Evolutionary conservation across 2,888 invertebrate species (phyloP).

Genomic region (Erebia palarica): DNA sequence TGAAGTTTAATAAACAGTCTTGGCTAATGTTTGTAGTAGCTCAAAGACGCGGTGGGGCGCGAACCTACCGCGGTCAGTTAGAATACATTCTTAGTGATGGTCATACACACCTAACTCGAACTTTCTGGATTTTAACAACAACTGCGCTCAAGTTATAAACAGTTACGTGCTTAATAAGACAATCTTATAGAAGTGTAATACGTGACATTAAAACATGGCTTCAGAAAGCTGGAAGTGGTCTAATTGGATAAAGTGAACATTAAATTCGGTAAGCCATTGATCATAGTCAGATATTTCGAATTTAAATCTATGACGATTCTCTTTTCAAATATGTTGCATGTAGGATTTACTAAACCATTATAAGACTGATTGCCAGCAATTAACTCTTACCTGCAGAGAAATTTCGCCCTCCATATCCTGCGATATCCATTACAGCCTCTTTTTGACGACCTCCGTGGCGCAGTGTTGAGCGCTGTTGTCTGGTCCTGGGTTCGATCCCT

Average conservation of each 20-base stretch:
- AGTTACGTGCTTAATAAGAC: slow-evolving; percentile 10
- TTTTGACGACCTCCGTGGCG: no score
- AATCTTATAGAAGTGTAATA: slow-evolving; percentile 4
- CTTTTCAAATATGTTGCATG: background rate
- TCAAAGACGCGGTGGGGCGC: slow-evolving; percentile 32
- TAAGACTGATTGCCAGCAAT: background rate
- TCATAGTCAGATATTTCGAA: background rate
- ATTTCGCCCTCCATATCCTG: no score
- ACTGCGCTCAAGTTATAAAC: background rate
- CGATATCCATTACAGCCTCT: no score
- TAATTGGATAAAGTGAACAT: background rate
- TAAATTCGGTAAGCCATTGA: slow-evolving; percentile 7
- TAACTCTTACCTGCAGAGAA: no score
- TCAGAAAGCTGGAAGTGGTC: background rate
- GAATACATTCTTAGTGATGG: slow-evolving; percentile 33
- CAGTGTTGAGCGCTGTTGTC: no score
- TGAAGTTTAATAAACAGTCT: background rate
- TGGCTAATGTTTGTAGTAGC: slow-evolving; percentile 26
- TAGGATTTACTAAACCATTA: background rate
- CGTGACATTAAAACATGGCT: slow-evolving; percentile 5
- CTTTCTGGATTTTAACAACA: slow-evolving; percentile 18
- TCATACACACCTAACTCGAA: slow-evolving; percentile 27
- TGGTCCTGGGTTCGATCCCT: no score
- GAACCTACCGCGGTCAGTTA: slow-evolving; percentile 33
- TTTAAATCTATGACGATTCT: background rate